Conservation (phyloP, 1,140 invertebrate genomes). For the Mizuhopecten yessoensis region DNA sequence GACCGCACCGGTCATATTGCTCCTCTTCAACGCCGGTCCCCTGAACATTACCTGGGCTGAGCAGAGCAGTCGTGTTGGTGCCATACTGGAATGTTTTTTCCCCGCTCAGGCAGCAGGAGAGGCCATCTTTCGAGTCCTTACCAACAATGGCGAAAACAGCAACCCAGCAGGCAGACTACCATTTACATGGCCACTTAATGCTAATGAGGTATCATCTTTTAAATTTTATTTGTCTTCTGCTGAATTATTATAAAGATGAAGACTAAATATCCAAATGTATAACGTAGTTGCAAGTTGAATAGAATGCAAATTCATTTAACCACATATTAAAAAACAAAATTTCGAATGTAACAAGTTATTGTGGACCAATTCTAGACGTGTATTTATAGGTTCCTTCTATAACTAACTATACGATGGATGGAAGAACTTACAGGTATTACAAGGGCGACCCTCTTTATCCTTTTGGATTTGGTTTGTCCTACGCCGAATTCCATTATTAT, state of each 20-base stretch:
- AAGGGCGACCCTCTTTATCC: conserved; percentile 75
- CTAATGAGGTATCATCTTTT: conserved; percentile 68
- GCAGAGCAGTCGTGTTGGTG: conserved; percentile 58
- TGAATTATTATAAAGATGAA: not conserved
- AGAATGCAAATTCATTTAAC: too few species aligned
- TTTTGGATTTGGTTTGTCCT: conserved; percentile 82
- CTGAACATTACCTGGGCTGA: conserved; percentile 76
- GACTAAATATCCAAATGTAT: not conserved
- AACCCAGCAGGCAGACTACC: conserved; percentile 79
- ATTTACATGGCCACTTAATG: conserved; percentile 75
- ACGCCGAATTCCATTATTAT: conserved; percentile 77
- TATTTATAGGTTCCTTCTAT: conserved; percentile 77
- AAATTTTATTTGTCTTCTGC: not conserved
- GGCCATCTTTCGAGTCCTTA: conserved; percentile 72
- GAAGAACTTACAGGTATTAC: conserved; percentile 81
- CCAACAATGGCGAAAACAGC: conserved; percentile 62
- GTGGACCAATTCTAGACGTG: too few species aligned
- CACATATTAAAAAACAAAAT: too few species aligned
- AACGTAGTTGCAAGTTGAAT: not conserved
- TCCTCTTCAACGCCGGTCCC: conserved; percentile 79
- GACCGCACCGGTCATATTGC: conserved; percentile 68
- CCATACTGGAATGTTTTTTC: conserved; percentile 80
- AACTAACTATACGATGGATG: conserved; percentile 80
- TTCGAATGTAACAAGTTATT: too few species aligned
- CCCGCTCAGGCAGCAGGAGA: conserved; percentile 79